Conservation (phyloP, 1,140 invertebrate genomes). For the Drosophila aff. region DNA sequence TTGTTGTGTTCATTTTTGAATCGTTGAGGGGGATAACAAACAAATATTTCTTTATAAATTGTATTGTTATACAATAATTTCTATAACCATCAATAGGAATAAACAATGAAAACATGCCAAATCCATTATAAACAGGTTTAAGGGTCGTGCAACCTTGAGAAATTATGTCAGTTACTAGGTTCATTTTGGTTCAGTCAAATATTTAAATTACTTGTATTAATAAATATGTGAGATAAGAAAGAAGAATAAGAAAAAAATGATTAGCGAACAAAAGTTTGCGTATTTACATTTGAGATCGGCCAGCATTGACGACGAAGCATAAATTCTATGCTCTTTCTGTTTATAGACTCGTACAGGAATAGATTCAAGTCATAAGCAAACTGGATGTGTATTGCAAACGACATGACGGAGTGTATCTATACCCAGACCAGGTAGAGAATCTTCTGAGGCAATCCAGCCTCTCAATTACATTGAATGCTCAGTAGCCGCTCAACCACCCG, state of each 20-base stretch:
- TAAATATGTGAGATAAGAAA: background rate
- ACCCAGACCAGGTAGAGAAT: background rate
- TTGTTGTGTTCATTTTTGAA: background rate
- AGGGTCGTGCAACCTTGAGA: background rate
- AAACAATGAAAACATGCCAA: background rate
- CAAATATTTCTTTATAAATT: background rate
- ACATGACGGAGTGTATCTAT: background rate
- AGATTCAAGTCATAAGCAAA: background rate
- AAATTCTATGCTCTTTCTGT: background rate
- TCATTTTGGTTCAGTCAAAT: background rate
- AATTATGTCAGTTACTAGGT: background rate
- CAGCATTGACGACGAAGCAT: no score
- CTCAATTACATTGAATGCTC: background rate
- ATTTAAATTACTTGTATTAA: conserved; percentile 7
- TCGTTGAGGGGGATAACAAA: background rate
- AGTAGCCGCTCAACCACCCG: conserved; percentile 21
- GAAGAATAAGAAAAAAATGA: no score
- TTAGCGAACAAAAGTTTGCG: background rate
- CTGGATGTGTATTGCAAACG: background rate
- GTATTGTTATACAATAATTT: background rate
- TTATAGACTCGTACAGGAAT: background rate
- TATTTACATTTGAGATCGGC: background rate
- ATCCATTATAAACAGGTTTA: background rate
- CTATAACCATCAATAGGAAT: background rate
- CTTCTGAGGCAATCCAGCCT: background rate